A percentile compares a stretch with the other conserved stretches of the same genome.
These are phyloP conservation scores for Aurelia sp. DNA, from an alignment of 30 jellyfish, hydroid and myxozoan genomes.

Conservation along the genomic window DNA sequence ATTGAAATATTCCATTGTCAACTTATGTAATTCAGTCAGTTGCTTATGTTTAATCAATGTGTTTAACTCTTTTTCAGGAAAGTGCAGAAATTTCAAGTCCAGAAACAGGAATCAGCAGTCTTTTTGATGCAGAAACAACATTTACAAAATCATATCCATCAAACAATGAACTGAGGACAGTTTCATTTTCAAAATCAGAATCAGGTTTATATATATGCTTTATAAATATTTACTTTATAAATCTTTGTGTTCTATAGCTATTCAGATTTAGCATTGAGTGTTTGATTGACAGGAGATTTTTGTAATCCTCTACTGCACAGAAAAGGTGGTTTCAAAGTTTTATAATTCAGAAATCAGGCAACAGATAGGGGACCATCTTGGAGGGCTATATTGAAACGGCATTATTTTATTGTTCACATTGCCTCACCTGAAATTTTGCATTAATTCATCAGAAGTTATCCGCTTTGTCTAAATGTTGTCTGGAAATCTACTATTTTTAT, in stretches of 20 bases:
- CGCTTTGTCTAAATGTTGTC: background rate
- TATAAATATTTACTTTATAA: background rate
- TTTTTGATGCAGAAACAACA: conserved; percentile 37
- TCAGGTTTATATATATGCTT: conserved; percentile 10
- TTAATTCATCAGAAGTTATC: background rate
- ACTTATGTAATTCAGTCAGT: too few species aligned
- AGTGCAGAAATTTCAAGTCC: conserved; percentile 24
- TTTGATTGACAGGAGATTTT: background rate
- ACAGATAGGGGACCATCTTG: too few species aligned
- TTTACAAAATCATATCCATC: conserved; percentile 2
- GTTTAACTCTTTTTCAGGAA: conserved; percentile 10
- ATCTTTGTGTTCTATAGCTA: background rate
- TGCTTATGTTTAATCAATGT: background rate
- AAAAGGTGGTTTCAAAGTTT: too few species aligned
- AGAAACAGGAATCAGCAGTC: conserved; percentile 36
- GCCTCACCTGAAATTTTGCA: background rate
- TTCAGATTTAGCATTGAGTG: background rate
- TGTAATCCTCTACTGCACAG: background rate
- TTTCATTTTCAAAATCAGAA: conserved; percentile 38
- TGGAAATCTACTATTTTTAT: background rate
- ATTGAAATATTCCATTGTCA: too few species aligned
- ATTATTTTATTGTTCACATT: too few species aligned
- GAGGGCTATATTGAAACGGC: too few species aligned
- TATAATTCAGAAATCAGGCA: too few species aligned
- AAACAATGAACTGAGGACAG: background rate